Evolutionary conservation across 2,888 invertebrate species (phyloP), one percentile per base, ranked within the genome.

Genomic region (Leptura quadrifasciata): DNA sequence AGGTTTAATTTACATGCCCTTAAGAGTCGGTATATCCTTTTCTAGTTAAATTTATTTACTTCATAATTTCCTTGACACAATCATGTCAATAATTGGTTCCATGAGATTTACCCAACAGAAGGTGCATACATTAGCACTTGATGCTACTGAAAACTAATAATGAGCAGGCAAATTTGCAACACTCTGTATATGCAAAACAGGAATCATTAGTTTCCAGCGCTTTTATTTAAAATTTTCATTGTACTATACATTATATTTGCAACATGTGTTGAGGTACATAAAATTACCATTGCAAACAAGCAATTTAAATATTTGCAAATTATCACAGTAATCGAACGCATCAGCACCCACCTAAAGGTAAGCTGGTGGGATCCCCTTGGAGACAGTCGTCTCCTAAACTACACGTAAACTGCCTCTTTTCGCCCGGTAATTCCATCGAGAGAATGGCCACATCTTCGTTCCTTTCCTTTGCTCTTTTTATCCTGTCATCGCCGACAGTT

Each of bases 381-480:
- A 93, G 89, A 88, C 97, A 97, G 84, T 93, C 93, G 83, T 93
- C 92, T 78, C 94, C 94, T 84, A 95, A 90, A 81, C 93, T 92
- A 90, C 97, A 97, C 88, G 93, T 92, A 89, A 97, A 97, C 68
- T 89, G 87, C 85, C 93, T 92, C 87, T 94, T 94, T 75, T 93
- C 92, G 77, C 92, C 91, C 61, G 96, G 94, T 77, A 96, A 91
- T 86, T 96, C 95, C 94, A 96, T 95, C 81, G 96, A 95, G 84
- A 96, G 90, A 84, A 97, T 93, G 71, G 96, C 96, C 77, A 96
- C 93, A 90, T 97, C 97, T 90, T 96, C 96, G 89, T 96, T 95
- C 87, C 94, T 94, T 85, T 95, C 95, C 90, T 94, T 92, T 78
- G 96, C 95, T 87, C 93, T 92, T 83, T 93, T 92, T 86, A 96